Evolutionary conservation across 1,140 invertebrate genomes (phyloP).

Genomic region (Druon quercuslanigerum): DNA sequence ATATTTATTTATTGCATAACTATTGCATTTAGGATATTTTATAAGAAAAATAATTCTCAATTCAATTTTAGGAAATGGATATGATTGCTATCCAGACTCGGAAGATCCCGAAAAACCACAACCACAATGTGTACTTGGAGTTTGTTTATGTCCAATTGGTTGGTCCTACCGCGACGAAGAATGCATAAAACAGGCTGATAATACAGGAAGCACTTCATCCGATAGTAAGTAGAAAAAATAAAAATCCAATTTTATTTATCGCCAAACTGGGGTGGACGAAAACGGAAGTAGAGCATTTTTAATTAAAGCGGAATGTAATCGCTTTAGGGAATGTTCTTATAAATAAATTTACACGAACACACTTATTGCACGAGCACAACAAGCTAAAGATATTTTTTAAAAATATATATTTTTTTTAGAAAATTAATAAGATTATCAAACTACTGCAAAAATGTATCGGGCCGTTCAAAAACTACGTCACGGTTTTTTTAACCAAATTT

Average conservation of each 20-base stretch:
- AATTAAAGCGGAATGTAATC: not conserved
- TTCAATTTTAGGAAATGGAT: slow-evolving; percentile 80
- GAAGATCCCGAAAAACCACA: slow-evolving; percentile 65
- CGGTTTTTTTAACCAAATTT: too few relatives aligned
- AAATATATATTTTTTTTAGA: not conserved
- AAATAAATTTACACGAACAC: not conserved
- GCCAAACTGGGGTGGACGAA: not conserved
- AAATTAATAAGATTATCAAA: not conserved
- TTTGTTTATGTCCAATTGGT: slow-evolving; percentile 77
- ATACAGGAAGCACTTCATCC: slow-evolving; percentile 36
- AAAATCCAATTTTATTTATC: not conserved
- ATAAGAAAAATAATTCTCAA: not conserved
- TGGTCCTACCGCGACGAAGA: slow-evolving; percentile 62
- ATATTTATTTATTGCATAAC: too few relatives aligned
- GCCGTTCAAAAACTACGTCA: too few relatives aligned
- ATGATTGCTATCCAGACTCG: slow-evolving; percentile 73
- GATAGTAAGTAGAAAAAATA: not conserved
- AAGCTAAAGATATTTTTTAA: not conserved
- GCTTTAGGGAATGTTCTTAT: not conserved
- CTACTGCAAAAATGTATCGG: too few relatives aligned
- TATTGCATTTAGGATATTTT: too few relatives aligned
- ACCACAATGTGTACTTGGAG: slow-evolving; percentile 72
- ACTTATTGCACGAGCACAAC: not conserved
- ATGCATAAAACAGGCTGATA: slow-evolving; percentile 58
- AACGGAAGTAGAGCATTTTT: not conserved